Conservation (phyloP, 2,888 invertebrate species). For the Neocrepidodera transversa region DNA sequence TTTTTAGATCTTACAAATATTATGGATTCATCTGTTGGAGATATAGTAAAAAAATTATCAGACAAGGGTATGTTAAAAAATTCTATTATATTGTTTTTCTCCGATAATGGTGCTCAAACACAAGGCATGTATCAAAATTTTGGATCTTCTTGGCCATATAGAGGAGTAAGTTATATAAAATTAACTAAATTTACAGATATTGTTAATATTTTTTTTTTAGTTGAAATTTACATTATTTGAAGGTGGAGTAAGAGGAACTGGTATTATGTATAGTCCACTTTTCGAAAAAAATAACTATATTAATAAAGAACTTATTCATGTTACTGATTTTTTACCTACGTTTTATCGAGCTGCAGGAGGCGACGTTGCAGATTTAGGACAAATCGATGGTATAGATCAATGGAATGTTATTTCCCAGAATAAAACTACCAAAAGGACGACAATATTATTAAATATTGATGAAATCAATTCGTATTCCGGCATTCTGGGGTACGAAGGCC, state of each 20-base stretch:
- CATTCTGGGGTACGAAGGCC: constrained; percentile 49
- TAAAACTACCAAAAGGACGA: constrained; percentile 35
- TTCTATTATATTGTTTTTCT: constrained; percentile 83
- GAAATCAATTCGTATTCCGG: constrained; percentile 55
- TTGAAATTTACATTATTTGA: constrained; percentile 85
- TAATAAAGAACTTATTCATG: constrained; percentile 73
- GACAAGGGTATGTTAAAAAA: constrained; percentile 75
- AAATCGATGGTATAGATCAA: constrained; percentile 57
- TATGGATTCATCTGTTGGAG: constrained; percentile 85
- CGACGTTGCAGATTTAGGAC: constrained; percentile 45
- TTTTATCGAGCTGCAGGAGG: constrained; percentile 61
- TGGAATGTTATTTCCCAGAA: constrained; percentile 52
- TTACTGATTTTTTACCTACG: constrained; percentile 87
- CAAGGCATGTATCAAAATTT: constrained; percentile 73
- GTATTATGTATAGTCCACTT: constrained; percentile 76
- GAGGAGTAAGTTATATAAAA: constrained; percentile 67
- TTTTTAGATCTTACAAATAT: constrained; percentile 81
- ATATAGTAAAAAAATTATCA: constrained; percentile 73
- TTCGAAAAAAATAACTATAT: constrained; percentile 64
- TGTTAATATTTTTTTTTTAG: constrained; percentile 49
- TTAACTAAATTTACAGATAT: too few relatives aligned
- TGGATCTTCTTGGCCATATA: constrained; percentile 81
- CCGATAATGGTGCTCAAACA: constrained; percentile 89
- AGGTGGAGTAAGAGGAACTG: constrained; percentile 81
- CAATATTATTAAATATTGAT: constrained; percentile 54